Evolutionary conservation across 1,140 invertebrate genomes (phyloP), one percentile per base, ranked within the genome.

Genomic region (Chymomyza costata): DNA sequence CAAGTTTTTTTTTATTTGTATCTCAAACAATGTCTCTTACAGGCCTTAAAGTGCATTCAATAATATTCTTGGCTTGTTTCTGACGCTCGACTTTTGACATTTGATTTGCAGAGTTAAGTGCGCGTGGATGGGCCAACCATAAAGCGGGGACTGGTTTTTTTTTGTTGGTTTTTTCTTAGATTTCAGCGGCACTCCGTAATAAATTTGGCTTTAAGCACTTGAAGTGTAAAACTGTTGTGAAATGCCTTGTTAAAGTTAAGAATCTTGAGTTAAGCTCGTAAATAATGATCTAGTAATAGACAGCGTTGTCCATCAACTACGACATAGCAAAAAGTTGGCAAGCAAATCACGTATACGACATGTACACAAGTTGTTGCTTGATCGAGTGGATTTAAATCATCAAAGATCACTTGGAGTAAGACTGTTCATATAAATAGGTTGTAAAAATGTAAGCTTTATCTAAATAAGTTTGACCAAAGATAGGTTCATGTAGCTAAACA

Each of bases 201-300:
- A 76, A 76, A 76, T 76, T 70, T 78, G 47, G 63, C n/a, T n/a
- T n/a, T n/a, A 59, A 54, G 66, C 58, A 60, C 41, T 61, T 67
- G 49, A 56, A 59, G 50, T 55, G 63, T 58, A 51, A 60, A 55
- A 52, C 53, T 47, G 65, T 71, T 71, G 68, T 70, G 68, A 71
- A 78, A 76, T 76, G 64, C 62, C 44, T 76, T 76, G 70, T 76
- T 73, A 57, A 56, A 51, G 53, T 48, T 37, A 64, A 55, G 39
- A 69, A 76, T 76, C 70, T 76, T 76, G 71, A 78, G 73, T 66
- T 78, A 78, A 71, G 78, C 63, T 76, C 70, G 70, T 76, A 76
- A 76, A 73, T 74, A 74, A 74, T 65, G 69, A 64, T 74, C 69
- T 51, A 65, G 64, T 68, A 62, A 50, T 47, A 59, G 57, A 68